Conservation (phyloP, 2,113 vertebrate species). For the Mirounga angustirostris region DNA sequence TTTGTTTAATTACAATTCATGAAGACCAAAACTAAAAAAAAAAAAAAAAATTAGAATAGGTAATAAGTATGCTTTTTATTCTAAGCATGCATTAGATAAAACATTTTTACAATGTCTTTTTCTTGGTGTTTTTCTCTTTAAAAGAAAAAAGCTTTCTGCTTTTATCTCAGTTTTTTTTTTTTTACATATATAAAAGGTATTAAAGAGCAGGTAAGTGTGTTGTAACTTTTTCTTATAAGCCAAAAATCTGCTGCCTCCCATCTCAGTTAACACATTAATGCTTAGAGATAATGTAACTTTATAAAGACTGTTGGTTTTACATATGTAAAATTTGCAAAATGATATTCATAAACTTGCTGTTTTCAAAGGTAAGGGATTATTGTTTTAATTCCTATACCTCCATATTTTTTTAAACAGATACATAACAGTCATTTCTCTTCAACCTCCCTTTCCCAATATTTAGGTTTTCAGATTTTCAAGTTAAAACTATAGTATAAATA, state of each 20-base stretch:
- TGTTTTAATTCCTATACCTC: constrained; percentile 54
- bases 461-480: constrained; percentile 41
- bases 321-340: constrained; percentile 32
- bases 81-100: not conserved
- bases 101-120: not conserved
- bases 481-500: not conserved
- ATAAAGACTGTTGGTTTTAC: constrained; percentile 43
- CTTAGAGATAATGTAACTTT: constrained; percentile 35
- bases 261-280: constrained; percentile 10
- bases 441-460: not conserved
- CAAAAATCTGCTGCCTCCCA: not conserved
- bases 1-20: constrained; percentile 10
- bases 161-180: not conserved
- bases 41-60: not conserved
- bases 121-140: not conserved
- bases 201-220: not conserved
- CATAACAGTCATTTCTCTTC: not conserved
- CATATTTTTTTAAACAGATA: constrained; percentile 1
- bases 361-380: constrained; percentile 17
- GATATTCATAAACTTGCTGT: constrained; percentile 36
- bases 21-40: not conserved
- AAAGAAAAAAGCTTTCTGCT: not conserved
- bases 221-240: not conserved
- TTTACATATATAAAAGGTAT: not conserved
- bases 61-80: constrained; percentile 22